Evolutionary conservation across 2,797 vertebrate genomes (phyloP).

Genomic region (Alcedo atthis): DNA sequence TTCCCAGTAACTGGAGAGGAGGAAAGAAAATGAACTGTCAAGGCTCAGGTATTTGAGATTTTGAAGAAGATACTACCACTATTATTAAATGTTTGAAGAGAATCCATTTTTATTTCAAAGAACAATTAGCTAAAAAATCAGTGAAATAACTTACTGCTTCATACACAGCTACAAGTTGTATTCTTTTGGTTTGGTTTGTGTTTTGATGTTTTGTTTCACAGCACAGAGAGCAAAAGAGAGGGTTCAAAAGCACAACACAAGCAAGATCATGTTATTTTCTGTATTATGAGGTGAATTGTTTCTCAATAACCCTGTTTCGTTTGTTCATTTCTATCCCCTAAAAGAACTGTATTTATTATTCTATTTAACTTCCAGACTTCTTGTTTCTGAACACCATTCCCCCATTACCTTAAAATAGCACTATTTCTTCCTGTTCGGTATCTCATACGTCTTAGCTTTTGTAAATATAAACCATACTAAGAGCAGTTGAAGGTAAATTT

Average conservation of each 20-base stretch:
- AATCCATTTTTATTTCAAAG: not conserved
- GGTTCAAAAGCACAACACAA: not conserved
- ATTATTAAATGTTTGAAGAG: not conserved
- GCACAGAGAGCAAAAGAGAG: not conserved
- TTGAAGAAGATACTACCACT: not conserved
- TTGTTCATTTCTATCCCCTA: not conserved
- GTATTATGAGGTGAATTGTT: not conserved
- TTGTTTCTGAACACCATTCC: not conserved
- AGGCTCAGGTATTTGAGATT: not conserved
- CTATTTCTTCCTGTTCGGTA: not conserved
- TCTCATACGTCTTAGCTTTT: not conserved
- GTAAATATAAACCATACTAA: not conserved
- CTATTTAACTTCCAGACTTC: not conserved
- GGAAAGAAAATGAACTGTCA: not conserved
- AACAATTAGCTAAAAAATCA: not conserved
- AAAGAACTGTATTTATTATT: not conserved
- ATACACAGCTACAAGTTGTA: not conserved
- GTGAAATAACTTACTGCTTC: not conserved
- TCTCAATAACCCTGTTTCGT: not conserved
- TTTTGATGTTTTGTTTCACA: not conserved
- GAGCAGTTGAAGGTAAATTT: not conserved
- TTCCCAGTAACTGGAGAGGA: not conserved
- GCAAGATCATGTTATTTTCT: not conserved
- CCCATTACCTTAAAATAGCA: not conserved
- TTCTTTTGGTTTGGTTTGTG: not conserved